phyloP scores from a whole-genome alignment of 2,113 vertebrate genomes.

The Thamnophis sirtalis region DNA sequence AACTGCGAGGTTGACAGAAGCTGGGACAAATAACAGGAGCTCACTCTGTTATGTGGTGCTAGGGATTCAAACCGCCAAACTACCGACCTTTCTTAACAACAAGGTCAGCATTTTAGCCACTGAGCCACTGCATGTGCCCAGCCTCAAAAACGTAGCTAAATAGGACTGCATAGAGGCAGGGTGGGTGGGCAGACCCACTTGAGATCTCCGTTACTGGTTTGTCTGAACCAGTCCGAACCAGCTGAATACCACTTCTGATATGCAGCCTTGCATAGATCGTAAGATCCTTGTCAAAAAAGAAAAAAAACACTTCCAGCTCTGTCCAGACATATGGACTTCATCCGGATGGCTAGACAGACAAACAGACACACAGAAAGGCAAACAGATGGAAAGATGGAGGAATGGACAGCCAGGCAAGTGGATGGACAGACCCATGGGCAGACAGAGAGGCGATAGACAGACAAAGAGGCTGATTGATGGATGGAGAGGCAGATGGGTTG shows the following conservation, averaged over 20 bases:
- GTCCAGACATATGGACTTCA: neutral
- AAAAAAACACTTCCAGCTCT: neutral
- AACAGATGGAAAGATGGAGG: neutral
- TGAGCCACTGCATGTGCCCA: no score
- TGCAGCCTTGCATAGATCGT: neutral
- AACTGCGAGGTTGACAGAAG: no score
- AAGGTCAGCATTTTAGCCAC: no score
- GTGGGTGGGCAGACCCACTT: no score
- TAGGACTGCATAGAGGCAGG: no score
- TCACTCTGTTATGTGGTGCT: no score
- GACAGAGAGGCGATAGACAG: neutral
- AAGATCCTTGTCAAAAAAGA: neutral
- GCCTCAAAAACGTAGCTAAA: no score
- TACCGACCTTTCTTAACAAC: no score
- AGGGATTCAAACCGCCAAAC: no score
- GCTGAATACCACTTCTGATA: neutral
- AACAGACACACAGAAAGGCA: neutral
- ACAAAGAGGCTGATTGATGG: neutral
- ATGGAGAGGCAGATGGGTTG: neutral
- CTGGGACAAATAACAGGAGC: no score
- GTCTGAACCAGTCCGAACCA: no score
- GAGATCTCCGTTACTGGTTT: no score
- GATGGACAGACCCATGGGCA: neutral
- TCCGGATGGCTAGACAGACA: neutral
- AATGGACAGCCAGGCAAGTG: neutral